Conservation (phyloP, 2,113 vertebrate species). For the Nothoprocta pentlandii region DNA sequence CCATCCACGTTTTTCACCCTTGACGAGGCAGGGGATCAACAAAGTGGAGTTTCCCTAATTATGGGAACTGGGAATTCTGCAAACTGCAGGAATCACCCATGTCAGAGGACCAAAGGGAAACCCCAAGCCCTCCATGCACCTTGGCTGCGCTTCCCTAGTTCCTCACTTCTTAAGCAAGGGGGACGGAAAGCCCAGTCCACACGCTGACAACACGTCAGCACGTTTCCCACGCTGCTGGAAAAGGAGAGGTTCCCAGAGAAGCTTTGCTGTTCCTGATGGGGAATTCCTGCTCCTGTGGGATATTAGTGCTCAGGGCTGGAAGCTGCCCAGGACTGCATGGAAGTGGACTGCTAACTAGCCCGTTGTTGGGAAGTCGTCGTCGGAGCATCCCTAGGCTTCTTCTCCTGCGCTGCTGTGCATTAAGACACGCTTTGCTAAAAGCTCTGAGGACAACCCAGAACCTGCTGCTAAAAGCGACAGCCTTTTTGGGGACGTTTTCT, state of each 20-base stretch:
- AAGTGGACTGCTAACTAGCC: background rate
- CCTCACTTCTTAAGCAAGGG: background rate
- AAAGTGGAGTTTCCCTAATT: background rate
- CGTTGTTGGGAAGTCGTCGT: accelerated
- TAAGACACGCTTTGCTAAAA: background rate
- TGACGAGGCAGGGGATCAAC: accelerated
- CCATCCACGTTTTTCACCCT: background rate
- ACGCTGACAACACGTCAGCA: accelerated
- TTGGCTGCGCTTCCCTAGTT: background rate
- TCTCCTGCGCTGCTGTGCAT: background rate
- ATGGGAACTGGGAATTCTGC: background rate
- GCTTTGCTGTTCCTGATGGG: background rate
- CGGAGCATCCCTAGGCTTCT: accelerated
- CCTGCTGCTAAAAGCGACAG: background rate
- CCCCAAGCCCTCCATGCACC: background rate
- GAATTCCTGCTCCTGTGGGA: background rate
- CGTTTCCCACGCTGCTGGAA: background rate
- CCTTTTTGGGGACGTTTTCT: background rate
- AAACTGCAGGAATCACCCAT: background rate
- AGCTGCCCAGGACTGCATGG: background rate
- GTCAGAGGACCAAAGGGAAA: background rate
- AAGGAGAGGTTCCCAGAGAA: background rate
- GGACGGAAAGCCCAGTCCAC: background rate
- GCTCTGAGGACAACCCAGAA: accelerated
- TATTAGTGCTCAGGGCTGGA: background rate